Evolutionary conservation across 2,888 invertebrate genomes (phyloP).

Genomic region (Automeris io): DNA sequence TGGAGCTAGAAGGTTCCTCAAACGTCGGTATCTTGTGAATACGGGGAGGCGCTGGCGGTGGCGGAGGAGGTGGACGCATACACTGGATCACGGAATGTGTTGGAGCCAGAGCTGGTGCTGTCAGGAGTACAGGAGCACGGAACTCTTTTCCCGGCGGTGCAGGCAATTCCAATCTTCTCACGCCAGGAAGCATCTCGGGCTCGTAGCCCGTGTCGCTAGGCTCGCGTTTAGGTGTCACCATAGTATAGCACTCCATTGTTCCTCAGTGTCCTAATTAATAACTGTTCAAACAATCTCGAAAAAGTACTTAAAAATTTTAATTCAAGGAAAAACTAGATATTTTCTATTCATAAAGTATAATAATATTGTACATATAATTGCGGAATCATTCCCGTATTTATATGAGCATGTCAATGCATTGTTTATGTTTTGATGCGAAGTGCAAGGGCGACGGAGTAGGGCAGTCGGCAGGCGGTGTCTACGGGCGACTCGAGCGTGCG

Average conservation of each 20-base stretch:
- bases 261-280: constrained; percentile 26
- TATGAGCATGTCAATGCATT: constrained; percentile 41
- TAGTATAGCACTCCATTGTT: constrained; percentile 69
- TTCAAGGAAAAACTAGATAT: constrained; percentile 24
- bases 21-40: constrained; percentile 73
- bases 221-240: constrained; percentile 63
- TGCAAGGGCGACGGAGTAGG: constrained; percentile 35
- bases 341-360: constrained; percentile 28
- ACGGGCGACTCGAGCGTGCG: constrained; percentile 56
- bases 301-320: constrained; percentile 15
- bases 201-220: constrained; percentile 55
- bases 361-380: constrained; percentile 30
- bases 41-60: constrained; percentile 70
- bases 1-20: constrained; percentile 92
- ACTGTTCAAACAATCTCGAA: constrained; percentile 20
- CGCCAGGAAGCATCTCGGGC: constrained; percentile 49
- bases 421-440: constrained; percentile 38
- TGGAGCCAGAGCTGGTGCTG: constrained; percentile 45
- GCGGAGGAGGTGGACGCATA: constrained; percentile 68
- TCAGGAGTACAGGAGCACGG: constrained; percentile 61
- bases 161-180: constrained; percentile 59
- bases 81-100: constrained; percentile 71
- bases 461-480: constrained; percentile 32
- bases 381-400: constrained; percentile 39
- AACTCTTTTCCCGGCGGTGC: constrained; percentile 71